phyloP scores from a whole-genome alignment of 2,888 invertebrate species.

The Heteromurus nitidus region DNA sequence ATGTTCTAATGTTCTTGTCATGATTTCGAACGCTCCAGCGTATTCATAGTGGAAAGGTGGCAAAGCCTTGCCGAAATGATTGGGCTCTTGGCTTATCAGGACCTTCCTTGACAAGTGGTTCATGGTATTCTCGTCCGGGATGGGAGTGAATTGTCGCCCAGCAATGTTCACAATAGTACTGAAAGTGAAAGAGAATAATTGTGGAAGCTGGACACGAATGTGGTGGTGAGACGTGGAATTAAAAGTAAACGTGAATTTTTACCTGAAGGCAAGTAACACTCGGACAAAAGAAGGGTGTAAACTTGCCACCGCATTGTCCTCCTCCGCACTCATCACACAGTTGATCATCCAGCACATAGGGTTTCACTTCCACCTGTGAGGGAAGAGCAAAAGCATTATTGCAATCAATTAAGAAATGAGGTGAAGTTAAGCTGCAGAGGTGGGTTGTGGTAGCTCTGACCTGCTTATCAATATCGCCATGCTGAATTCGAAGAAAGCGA shows the following conservation, averaged over 20 bases:
- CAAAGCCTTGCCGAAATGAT: conserved; percentile 86
- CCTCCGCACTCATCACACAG: conserved; percentile 99
- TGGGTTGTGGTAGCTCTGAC: conserved; percentile 79
- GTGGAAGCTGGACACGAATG: too few relatives aligned
- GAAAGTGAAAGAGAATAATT: too few relatives aligned
- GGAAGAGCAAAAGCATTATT: background rate
- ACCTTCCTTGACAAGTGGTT: conserved; percentile 99
- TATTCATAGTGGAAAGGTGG: too few relatives aligned
- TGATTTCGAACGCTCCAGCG: too few relatives aligned
- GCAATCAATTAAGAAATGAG: too few relatives aligned
- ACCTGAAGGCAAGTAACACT: conserved; percentile 99
- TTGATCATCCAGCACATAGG: conserved; percentile 99
- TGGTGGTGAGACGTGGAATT: too few relatives aligned
- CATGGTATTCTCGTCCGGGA: conserved; percentile 98
- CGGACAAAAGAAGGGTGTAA: conserved; percentile 99
- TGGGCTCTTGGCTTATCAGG: conserved; percentile 97
- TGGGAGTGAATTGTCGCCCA: conserved; percentile 99
- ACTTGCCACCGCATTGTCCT: conserved; percentile 97
- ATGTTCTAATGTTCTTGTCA: too few relatives aligned
- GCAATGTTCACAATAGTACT: conserved; percentile 99
- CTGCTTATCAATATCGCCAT: conserved; percentile 98
- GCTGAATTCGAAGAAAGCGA: conserved; percentile 97
- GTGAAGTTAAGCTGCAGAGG: background rate
- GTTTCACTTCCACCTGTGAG: conserved; percentile 90
- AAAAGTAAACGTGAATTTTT: too few relatives aligned